Evolutionary conservation across 1,140 invertebrate species (phyloP).

Genomic region (Drosophila dunni): DNA sequence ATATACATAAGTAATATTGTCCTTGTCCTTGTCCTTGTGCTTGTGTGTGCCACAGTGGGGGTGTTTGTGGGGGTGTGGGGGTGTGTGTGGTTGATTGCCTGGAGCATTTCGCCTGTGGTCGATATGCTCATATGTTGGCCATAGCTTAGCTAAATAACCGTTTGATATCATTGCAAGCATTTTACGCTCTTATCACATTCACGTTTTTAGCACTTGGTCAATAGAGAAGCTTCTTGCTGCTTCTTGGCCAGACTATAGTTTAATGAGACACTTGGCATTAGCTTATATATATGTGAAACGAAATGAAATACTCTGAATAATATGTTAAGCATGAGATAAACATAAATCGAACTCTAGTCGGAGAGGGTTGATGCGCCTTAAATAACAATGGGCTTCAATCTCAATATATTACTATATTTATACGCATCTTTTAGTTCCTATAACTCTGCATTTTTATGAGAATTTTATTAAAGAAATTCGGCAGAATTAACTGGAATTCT

Average conservation of each 20-base stretch:
- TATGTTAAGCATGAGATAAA: neutral
- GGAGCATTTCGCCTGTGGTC: conserved; percentile 22
- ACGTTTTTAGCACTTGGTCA: conserved; percentile 66
- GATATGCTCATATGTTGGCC: conserved; percentile 47
- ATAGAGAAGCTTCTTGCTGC: conserved; percentile 26
- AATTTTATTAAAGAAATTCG: too few relatives aligned
- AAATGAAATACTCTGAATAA: conserved; percentile 18
- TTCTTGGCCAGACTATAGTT: conserved; percentile 21
- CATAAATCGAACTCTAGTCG: conserved; percentile 9
- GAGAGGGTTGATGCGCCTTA: neutral
- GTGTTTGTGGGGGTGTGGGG: conserved; percentile 6
- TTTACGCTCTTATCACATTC: conserved; percentile 74
- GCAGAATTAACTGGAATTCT: neutral
- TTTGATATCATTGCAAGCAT: conserved; percentile 76
- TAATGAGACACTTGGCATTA: conserved; percentile 44
- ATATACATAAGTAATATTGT: conserved; percentile 82
- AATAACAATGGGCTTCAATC: neutral
- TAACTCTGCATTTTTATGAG: neutral
- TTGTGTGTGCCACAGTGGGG: neutral
- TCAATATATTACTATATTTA: neutral
- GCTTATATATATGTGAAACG: conserved; percentile 3
- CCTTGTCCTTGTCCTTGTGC: conserved; percentile 32
- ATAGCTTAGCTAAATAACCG: conserved; percentile 78
- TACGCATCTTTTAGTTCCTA: neutral
- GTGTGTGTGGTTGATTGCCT: conserved; percentile 9